Conservation (phyloP, 2,113 vertebrate species). For the Gallinago media region DNA sequence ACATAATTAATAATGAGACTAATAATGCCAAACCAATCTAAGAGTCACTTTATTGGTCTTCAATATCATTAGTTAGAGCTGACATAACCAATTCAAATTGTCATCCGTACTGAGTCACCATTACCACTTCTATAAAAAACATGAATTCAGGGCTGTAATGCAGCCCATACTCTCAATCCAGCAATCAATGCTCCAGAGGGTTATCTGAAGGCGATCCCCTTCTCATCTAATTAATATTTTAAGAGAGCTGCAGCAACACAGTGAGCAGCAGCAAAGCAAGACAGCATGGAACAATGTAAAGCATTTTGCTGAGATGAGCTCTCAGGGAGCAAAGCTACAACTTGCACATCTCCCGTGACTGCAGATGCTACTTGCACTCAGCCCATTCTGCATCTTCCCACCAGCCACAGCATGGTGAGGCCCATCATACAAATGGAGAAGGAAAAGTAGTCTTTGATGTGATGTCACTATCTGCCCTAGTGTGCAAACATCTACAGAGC, state of each 20-base stretch:
- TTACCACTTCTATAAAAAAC: not conserved
- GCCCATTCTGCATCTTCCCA: not conserved
- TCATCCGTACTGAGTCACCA: not conserved
- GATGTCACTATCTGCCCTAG: not conserved
- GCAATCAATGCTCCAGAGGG: not conserved
- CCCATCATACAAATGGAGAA: not conserved
- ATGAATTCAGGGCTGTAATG: not conserved
- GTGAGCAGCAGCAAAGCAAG: not conserved
- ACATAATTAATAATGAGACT: slow-evolving; percentile 61
- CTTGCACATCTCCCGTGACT: not conserved
- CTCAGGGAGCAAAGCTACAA: not conserved
- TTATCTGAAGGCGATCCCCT: not conserved
- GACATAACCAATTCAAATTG: slow-evolving; percentile 51
- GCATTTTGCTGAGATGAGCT: not conserved
- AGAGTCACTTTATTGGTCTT: slow-evolving; percentile 50
- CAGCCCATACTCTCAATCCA: not conserved
- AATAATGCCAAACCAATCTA: slow-evolving; percentile 52
- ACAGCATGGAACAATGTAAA: rapidly evolving
- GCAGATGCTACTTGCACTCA: not conserved
- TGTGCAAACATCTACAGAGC: not conserved
- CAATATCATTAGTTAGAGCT: slow-evolving; percentile 33
- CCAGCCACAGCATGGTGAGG: not conserved
- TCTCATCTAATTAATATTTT: not conserved
- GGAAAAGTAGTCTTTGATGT: not conserved
- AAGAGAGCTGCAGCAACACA: not conserved